These are phyloP conservation scores for Rafetus swinhoei DNA, from an alignment of 2,113 vertebrate genomes.

Conservation along the genomic window DNA sequence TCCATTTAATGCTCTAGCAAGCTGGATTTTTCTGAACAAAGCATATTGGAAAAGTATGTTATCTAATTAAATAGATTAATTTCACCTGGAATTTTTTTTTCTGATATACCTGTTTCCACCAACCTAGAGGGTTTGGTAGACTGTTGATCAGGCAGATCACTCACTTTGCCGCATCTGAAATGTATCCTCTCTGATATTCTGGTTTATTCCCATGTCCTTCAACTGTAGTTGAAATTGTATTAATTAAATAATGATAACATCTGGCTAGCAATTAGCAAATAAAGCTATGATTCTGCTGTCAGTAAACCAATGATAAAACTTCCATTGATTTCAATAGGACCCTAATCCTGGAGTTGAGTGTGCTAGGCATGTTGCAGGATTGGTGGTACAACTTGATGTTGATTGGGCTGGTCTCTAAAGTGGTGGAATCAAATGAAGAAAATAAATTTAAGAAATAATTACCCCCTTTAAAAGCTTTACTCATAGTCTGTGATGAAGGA, in stretches of 20 bases:
- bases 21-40: neutral
- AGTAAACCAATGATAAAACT: neutral
- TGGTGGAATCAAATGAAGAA: neutral
- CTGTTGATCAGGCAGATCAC: neutral
- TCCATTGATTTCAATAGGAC: neutral
- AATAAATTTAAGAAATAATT: neutral
- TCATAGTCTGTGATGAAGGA: neutral
- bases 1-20: neutral
- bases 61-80: slow-evolving; percentile 7
- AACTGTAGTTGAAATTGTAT: neutral
- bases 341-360: neutral
- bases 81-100: slow-evolving; percentile 18
- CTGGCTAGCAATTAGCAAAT: neutral
- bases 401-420: neutral
- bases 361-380: neutral
- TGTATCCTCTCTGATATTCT: neutral
- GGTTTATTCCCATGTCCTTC: neutral
- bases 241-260: neutral
- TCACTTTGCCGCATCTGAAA: neutral
- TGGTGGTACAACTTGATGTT: neutral
- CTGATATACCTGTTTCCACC: neutral
- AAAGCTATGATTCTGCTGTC: neutral
- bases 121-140: neutral
- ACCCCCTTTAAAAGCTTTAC: neutral
- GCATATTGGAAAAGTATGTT: neutral